Base-by-base conservation (phyloP, 2,797 vertebrate genomes). In the Nyctibius grandis region DNA sequence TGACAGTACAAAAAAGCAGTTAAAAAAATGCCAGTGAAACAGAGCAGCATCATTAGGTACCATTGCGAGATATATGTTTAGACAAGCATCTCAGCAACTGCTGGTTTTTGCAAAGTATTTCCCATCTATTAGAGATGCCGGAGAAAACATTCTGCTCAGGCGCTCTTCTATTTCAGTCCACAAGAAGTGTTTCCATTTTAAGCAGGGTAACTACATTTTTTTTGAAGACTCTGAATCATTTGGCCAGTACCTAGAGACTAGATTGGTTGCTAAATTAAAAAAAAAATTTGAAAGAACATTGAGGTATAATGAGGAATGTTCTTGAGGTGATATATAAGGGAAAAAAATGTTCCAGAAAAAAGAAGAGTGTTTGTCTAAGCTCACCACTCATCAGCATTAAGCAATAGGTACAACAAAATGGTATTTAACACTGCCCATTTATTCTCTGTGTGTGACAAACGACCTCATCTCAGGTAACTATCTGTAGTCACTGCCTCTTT, bases 71-170 rank as follows among this genome's bases (percentile, higher is more conserved):
- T 65, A 60, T 19, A 40, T 25, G 23, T 50, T 81, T 69, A 91
- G 45, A 75, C 15, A 72, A 68, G 5, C 2, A 1, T 50, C 38
- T 60, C 33, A 38, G 26, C 87, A 81, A 10, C 3, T 0, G 0
- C 26, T 15, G 7, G 0, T 44, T 65, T 90, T 65, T 70, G 12
- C 17, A 47, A 82, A 82, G 11, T 50, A 68, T 65, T 93, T 91
- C 25, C 12, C 10, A 4, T 74, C 13, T 79, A 40, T 54, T 63
- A 34, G 21, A 20, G 7, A 54, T 77, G 17, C 17, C 40, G 68
- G 20, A 73, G 14, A 40, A 63, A 85, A 51, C 2, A 51, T 40
- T 87, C 42, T 89, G 34, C 8, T 79, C 12, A 29, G 40, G 13
- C 1, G 80, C 2, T 59, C 19, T 68, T 72, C 11, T 53, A 8